Evolutionary conservation across 1,140 invertebrate species (phyloP), one percentile per base, ranked within the genome.

Genomic region (Nylanderia fulva): DNA sequence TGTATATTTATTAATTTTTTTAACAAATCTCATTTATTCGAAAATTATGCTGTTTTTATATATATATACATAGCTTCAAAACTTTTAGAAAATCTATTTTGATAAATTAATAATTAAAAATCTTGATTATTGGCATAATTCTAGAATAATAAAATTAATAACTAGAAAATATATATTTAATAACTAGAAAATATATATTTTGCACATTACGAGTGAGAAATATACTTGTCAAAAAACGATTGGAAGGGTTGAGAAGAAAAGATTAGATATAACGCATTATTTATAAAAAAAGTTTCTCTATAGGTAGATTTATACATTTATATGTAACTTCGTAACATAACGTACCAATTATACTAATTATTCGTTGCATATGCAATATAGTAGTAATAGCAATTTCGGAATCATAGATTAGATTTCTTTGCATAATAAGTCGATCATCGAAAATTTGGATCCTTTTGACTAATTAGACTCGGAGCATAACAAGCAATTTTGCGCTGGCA

Each of bases 281-380:
- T 56, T 69, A 66, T 69, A 56, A 71, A 21, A 71, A 80, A 11
- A 72, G 27, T 58, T 82, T 5, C 45, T 48, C 2, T 13, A n/a
- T n/a, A 11, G 24, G 24, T n/a, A 69, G 33, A 3, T 69, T 21
- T 58, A 69, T 42, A 56, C 21, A 56, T 80, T 80, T 80, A 58
- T 8, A 52, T 80, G 18, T 80, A 21, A 8, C 24, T 69, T 11
- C 15, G 13, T 36, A 80, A 71, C 13, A 29, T 21, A 58, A 36
- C 36, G 18, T 71, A 72, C 36, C 21, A 45, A 82, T 82, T 82
- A 72, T 24, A 4, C 4, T 72, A 45, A 82, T 82, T 82, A 60
- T 27, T 36, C n/a, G 18, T 56, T 72, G 66, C 33, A 29, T 71
- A 39, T 58, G 24, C 36, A 11, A 56, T 36, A 4, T 72, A 29